Percentiles rank a stretch among this genome's conserved stretches.
These are phyloP conservation scores for Helarctos malayanus DNA, from an alignment of 2,797 vertebrate genomes.

Conservation along the genomic window DNA sequence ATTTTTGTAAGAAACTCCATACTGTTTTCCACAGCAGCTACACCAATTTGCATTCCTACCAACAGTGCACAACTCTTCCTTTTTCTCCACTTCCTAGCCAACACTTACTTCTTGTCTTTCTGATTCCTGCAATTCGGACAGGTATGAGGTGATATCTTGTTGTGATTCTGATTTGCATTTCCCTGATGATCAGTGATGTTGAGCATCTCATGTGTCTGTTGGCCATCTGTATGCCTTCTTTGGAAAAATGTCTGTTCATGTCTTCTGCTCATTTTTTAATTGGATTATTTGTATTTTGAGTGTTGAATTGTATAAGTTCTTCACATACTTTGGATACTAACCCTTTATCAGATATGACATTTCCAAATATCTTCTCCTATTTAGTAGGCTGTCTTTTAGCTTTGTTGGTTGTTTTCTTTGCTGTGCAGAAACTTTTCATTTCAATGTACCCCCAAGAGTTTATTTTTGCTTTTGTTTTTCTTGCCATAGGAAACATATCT, in stretches of 20 bases:
- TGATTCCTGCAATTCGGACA: not conserved
- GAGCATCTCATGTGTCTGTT: not conserved
- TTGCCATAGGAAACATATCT: not conserved
- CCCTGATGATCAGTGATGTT: not conserved
- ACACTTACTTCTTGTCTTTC: not conserved
- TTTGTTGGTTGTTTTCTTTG: not conserved
- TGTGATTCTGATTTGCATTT: not conserved
- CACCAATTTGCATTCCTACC: not conserved
- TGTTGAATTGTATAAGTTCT: not conserved
- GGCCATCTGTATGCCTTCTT: not conserved
- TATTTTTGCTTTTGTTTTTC: not conserved
- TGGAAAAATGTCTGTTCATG: not conserved
- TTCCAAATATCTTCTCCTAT: not conserved
- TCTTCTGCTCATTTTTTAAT: not conserved
- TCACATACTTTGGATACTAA: not conserved
- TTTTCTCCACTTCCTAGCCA: not conserved
- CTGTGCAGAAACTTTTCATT: not conserved
- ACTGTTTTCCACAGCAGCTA: not conserved
- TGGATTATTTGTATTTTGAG: not conserved
- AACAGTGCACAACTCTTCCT: not conserved
- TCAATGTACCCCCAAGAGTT: not conserved
- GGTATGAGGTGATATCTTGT: not conserved
- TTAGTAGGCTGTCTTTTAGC: not conserved
- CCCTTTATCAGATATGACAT: not conserved
- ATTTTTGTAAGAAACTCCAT: not conserved